Percentiles rank a stretch among this genome's conserved stretches.
Evolutionary conservation across 2,113 vertebrate species (phyloP).

Genomic region (Agapornis roseicollis): DNA sequence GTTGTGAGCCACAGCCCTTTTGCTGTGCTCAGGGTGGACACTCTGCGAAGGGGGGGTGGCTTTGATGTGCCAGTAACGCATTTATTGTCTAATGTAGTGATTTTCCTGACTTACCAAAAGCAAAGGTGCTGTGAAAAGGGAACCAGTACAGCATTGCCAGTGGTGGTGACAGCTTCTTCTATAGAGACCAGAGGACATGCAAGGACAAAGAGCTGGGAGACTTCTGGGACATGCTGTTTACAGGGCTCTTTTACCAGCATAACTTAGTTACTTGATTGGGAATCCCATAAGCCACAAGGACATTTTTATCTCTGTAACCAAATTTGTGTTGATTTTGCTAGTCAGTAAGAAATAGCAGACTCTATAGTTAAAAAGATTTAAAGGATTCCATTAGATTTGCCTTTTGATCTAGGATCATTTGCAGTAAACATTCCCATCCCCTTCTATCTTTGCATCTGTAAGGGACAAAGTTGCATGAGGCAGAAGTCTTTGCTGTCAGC

Average conservation of each 20-base stretch:
- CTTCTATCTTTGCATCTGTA: neutral
- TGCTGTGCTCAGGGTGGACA: neutral
- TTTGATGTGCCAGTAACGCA: neutral
- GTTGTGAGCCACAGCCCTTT: accelerated
- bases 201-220: neutral
- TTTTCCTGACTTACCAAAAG: neutral
- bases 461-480: neutral
- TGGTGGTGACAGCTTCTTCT: neutral
- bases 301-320: constrained; percentile 1
- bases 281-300: neutral
- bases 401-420: neutral
- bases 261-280: neutral
- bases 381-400: constrained; percentile 15
- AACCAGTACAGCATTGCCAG: neutral
- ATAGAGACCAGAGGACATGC: neutral
- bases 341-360: constrained; percentile 6
- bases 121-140: neutral
- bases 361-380: neutral
- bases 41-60: neutral
- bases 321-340: neutral
- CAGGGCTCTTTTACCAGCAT: neutral
- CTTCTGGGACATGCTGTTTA: neutral
- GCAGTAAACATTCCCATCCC: neutral
- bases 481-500: neutral
- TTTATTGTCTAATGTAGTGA: neutral